Conservation (phyloP, 2,113 vertebrate species). For the Microcebus lehilahytsara region DNA sequence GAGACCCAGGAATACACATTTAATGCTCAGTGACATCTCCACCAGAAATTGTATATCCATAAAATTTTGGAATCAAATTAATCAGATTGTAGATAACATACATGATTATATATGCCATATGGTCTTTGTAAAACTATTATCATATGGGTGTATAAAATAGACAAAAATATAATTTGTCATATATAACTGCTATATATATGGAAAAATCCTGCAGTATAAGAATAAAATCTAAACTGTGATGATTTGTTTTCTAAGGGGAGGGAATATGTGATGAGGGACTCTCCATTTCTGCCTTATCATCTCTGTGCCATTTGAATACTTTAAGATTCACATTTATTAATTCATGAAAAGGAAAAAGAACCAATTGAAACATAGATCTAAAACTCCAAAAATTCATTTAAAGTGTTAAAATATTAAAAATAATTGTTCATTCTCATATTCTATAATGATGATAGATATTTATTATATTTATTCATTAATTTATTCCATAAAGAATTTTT, state of each 20-base stretch:
- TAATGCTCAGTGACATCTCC: neutral
- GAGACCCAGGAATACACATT: neutral
- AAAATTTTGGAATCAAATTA: neutral
- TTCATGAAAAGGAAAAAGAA: neutral
- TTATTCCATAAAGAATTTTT: neutral
- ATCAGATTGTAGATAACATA: neutral
- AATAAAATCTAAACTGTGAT: neutral
- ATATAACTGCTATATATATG: neutral
- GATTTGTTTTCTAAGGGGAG: neutral
- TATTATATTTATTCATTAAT: neutral
- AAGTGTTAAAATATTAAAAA: neutral
- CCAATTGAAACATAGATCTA: neutral
- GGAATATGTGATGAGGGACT: neutral
- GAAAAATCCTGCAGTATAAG: neutral
- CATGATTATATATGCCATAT: neutral
- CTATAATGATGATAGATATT: neutral
- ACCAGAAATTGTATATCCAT: neutral
- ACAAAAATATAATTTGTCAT: neutral
- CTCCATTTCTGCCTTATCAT: neutral
- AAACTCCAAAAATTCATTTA: neutral
- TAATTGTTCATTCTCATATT: neutral
- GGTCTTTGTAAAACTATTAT: neutral
- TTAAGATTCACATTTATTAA: neutral
- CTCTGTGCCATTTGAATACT: neutral
- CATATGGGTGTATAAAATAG: neutral